Base-by-base conservation (phyloP, 2,113 vertebrate genomes). In the Paratilapia polleni region DNA sequence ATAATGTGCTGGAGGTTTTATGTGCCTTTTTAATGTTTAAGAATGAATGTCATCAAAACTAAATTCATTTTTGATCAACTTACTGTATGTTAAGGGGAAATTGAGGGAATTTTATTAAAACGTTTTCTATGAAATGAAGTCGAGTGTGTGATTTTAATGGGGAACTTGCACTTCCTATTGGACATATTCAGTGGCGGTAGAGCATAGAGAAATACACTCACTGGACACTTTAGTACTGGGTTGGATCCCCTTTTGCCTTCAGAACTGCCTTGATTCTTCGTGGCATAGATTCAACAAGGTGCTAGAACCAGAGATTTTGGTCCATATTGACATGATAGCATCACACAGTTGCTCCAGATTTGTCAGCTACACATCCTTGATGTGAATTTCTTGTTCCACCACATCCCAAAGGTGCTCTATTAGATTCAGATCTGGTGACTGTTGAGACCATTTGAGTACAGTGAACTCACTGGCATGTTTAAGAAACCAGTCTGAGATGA, bases 81-180 rank as follows among this genome's bases (percentile, higher is more conserved):
- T 78, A 24, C 20, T 88, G 86, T 86, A 75, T 68, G 47, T 84
- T 86, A 81, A 81, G 49, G 86, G 83, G 80, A 88, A 93, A 90
- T 83, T 83, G 85, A 64, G 87, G 91, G 83, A 83, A 81, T 80
- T 94, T 83, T 88, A 93, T 82, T 92, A 90, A 93, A 91, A 26
- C 2, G 8, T 88, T 91, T 93, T 94, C 47, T 92, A 92, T 85
- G 38, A 91, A 88, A 85, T 85, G 24, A 31, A 77, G 7, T 43
- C 2, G 8, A 54, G 31, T 80, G 52, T 85, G 43, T 78, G 34
- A 56, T 80, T 78, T 77, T 83, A 7, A 24, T 56, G 14, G 15
- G 34, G 52, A 36, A 17, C 3, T 64, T 31, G 11, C 6, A 34
- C 19, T 26, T 47, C 15, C 41, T 59, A 22, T 49, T 61, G 3